Conservation (phyloP, 2,797 vertebrate genomes). For the Muraenolepis orangiensis region DNA sequence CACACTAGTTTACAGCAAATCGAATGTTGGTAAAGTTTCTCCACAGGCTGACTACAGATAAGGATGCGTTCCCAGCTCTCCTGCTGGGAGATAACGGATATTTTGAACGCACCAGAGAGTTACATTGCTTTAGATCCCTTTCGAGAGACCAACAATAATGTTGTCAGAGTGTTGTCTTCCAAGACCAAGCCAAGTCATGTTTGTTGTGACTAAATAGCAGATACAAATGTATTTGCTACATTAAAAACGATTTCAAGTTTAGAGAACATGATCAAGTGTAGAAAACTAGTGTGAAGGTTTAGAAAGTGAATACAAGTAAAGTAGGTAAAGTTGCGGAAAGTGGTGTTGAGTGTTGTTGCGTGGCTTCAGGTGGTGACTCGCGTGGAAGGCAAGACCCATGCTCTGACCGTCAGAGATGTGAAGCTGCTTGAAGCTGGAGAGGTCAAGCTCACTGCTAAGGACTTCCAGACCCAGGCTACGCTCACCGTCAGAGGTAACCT, state of each 20-base stretch:
- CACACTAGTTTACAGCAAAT: not conserved
- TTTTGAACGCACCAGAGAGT: not conserved
- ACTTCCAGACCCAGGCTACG: conserved; percentile 89
- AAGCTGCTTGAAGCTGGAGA: conserved; percentile 87
- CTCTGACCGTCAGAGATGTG: conserved; percentile 86
- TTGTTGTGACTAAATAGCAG: no score
- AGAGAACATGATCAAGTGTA: not conserved
- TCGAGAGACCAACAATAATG: not conserved
- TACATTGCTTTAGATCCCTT: not conserved
- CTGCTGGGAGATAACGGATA: not conserved
- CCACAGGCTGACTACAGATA: not conserved
- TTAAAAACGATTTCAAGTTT: not conserved
- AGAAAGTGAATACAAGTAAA: not conserved
- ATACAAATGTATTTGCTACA: not conserved
- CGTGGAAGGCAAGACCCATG: conserved; percentile 83
- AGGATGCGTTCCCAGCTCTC: not conserved
- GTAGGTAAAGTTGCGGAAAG: not conserved
- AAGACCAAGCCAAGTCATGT: no score
- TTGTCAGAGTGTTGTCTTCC: not conserved
- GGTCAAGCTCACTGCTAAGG: conserved; percentile 86
- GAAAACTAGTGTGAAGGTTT: not conserved
- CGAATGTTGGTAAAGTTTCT: not conserved
- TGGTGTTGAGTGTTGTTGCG: not conserved
- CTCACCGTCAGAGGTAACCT: conserved; percentile 86
- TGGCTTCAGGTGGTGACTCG: conserved; percentile 83